Evolutionary conservation across 2,888 invertebrate species (phyloP), one percentile per base, ranked within the genome.

Genomic region (Teinopalpus imperialis): DNA sequence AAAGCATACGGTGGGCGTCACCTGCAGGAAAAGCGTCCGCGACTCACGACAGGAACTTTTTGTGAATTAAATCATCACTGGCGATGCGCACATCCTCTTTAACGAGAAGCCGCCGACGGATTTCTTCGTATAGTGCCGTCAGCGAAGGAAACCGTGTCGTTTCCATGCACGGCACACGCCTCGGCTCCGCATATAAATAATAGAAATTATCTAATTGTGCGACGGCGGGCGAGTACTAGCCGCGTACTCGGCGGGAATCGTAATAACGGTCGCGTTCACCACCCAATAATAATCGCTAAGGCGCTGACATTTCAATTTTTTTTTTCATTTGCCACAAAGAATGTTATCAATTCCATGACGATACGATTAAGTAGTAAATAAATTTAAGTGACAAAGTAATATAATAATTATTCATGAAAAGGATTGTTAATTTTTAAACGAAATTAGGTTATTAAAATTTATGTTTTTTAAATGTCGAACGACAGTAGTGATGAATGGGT

Each of bases 171-270:
- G 53, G 57, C 81, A 71, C 81, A 75, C 69, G 51, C 63, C 54
- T 57, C 61, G 56, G 68, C 63, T 62, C 73, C 77, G 87, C 85
- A 87, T 86, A 86, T 86, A 83, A 83, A 87, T 87, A 86, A 87
- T 87, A 87, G 79, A 85, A 85, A 87, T 86, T 83, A 85, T 86
- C 75, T 82, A 85, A 87, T 83, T 82, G 85, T 81, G 75, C 78
- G 62, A 70, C 71, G 69, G 61, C 67, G 68, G 69, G 61, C 67
- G 68, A 72, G 67, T 74, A 76, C 71, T 75, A 74, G 72, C 53
- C 61, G 60, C 59, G 62, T 52, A 74, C 79, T 70, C 59, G 74
- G 55, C 59, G 63, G 61, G 83, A 81, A 83, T 85, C 63, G 66
- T 81, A 81, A 83, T 77, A 74, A 70, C 65, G 48, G 54, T 48